phyloP scores from a whole-genome alignment of 2,888 invertebrate genomes.

The Pterostichus niger region DNA sequence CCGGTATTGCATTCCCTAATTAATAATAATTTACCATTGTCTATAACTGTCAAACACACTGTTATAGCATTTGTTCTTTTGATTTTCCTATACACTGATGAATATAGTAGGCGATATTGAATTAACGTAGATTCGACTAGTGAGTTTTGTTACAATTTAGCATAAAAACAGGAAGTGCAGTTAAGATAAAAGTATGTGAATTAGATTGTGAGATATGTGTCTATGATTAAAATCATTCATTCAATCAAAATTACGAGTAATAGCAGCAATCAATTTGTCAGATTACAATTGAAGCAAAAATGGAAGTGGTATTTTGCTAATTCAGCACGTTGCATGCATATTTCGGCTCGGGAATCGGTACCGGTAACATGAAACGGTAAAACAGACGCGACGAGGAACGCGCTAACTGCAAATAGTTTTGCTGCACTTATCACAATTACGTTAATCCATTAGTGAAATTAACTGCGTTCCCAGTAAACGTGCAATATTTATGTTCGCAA shows the following conservation, averaged over 20 bases:
- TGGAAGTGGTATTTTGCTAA: constrained; percentile 33
- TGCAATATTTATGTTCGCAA: constrained; percentile 56
- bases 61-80: too few species aligned
- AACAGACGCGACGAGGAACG: constrained; percentile 22
- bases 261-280: constrained; percentile 28
- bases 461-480: constrained; percentile 47
- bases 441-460: constrained; percentile 64
- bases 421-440: constrained; percentile 62
- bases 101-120: too few species aligned
- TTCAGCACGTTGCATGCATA: constrained; percentile 44
- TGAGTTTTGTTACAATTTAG: too few species aligned
- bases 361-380: constrained; percentile 9
- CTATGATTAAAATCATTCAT: constrained; percentile 3
- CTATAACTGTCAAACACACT: too few species aligned
- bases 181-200: too few species aligned
- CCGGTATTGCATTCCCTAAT: too few species aligned
- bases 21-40: too few species aligned
- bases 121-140: too few species aligned
- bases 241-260: constrained; percentile 31
- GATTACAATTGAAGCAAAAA: constrained; percentile 27
- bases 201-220: not conserved
- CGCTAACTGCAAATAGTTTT: constrained; percentile 56
- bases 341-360: constrained; percentile 22
- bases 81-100: too few species aligned
- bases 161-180: too few species aligned